Base-by-base conservation (phyloP, 2,797 vertebrate species). In the Hippopotamyrus pictus region DNA sequence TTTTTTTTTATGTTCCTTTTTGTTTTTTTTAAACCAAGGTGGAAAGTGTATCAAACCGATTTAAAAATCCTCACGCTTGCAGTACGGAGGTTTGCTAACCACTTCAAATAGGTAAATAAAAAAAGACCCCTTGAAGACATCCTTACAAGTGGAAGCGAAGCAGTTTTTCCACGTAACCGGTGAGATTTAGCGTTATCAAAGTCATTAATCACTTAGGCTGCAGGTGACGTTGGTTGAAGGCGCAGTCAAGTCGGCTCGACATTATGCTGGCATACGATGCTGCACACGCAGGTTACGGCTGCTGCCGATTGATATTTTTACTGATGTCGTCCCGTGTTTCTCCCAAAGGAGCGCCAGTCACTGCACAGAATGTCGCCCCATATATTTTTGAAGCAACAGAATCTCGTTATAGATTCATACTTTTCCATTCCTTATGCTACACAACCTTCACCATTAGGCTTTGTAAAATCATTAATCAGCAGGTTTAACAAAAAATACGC, bases 1-100 rank as follows among this genome's bases (percentile, higher is more conserved):
- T 88, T 92, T 94, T 92, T 92, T 91, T 89, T 76, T 76, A 57
- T 76, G 91, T 25, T 92, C 89, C 87, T 22, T 82, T 93, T 92
- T 92, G 79, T 46, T 83, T 89, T 59, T 59, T 59, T 46, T 2
- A 29, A 83, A 89, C 84, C 48, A 33, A 37, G 50, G 51, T 41
- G 85, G 22, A 37, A 17, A 53, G 19, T 57, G 84, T 76, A 76
- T 54, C 41, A 83, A 69, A 48, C 22, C 3, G 33, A 62, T 37
- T 37, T 62, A 19, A 19, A 54, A 14, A 62, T 19, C 44, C 41
- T 50, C 44, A 19, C 7, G 14, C 12, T 9, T 37, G 51, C 33
- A 59, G 51, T 33, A 59, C 5, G 29, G 25, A 29, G 46, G 19
- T 50, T 50, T 84, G 41, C 22, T 41, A 44, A 41, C 44, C 37